Base-by-base conservation (phyloP, 2,888 invertebrate genomes). In the Agonopterix arenella region DNA sequence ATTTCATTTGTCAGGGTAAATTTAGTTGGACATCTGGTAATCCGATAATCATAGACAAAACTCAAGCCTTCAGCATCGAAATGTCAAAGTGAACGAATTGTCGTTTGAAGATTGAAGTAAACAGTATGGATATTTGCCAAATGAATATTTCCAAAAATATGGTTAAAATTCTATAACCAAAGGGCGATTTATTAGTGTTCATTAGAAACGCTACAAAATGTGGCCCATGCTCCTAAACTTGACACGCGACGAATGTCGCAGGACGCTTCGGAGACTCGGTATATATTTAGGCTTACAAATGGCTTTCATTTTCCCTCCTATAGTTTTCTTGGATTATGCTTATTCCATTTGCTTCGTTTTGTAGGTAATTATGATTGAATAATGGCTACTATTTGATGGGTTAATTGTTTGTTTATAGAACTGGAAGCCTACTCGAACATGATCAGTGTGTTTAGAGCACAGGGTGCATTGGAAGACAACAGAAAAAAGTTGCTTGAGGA, bases 351-450 rank as follows among this genome's bases (percentile, higher is more conserved):
- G 53, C 61, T 64, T 62, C 68, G 66, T 66, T 69, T 66, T 65
- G 56, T 56, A 55, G 51, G 59, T 55, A 57, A 60, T 48, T 57
- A 47, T 59, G 50, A 52, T 55, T 52, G 53, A 51, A 54, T 58
- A 62, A 59, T 56, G 45, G 42, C 54, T 53, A 59, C 47, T 64
- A 60, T 62, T 59, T 53, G 51, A 62, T 54, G 52, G 54, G 53
- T 56, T 57, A 62, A 68, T 73, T 64, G 59, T 76, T 75, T 81
- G 71, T 70, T 90, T 91, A 51, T 79, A 97, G 97, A 98, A 91
- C 88, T 98, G 78, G 97, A 97, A 89, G 96, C 97, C 60, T 98
- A 97, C 91, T 94, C 96, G 68, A 93, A 94, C 80, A 92, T 97
- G 80, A 93, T 98, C 53, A 95, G 95, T 73, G 97, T 96, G 66